Base-by-base conservation (phyloP, 92 coral and sea anemone genomes). In the Epizoanthus ramosus region DNA sequence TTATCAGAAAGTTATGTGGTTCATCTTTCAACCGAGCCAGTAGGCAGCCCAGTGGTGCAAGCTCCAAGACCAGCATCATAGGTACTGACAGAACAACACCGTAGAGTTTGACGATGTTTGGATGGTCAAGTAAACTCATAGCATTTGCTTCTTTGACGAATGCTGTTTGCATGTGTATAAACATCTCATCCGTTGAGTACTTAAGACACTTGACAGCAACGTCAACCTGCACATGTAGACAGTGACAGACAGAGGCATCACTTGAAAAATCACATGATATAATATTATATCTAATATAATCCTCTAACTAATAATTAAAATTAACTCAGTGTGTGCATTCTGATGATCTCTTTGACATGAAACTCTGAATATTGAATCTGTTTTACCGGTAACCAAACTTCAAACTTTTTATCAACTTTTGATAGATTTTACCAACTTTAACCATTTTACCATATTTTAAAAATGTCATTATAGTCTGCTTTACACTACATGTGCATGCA, bases 101-200 rank as follows among this genome's bases (percentile, higher is more conserved):
- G 37, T 93, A 79, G 16, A 97, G 92, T 74, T 81, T 92, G 60
- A 97, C 93, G 57, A 97, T 91, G 71, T 97, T 91, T 3, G 93
- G 95, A 84, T 97, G 98, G 63, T 97, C 98, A 43, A 97, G 80
- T 16, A 89, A 84, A 57, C 94, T 92, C 99, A 97, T 97, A 3
- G 97, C 97, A 90, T 95, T 97, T 21, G 99, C 99, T 85, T 97
- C 99, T 69, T 95, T 93, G 74, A 89, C 92, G 63, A 97, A 97
- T 23, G 95, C 95, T 67, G 86, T 87, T 87, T 97, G 97, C 89
- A 92, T 92, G 67, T 92, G 94, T 52, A 88, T 52, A 31, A 97
- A 94, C 28, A 90, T 95, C 19, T 89, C 79, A 39, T 89, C 94
- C 58, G 85, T 87, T 45, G 93, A 94, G 22, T 81, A 87, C 83